Percentiles rank a stretch among this genome's conserved stretches.
These are phyloP conservation scores for Hippocampus barbouri DNA, from an alignment of 2,113 vertebrate species.

Conservation along the genomic window DNA sequence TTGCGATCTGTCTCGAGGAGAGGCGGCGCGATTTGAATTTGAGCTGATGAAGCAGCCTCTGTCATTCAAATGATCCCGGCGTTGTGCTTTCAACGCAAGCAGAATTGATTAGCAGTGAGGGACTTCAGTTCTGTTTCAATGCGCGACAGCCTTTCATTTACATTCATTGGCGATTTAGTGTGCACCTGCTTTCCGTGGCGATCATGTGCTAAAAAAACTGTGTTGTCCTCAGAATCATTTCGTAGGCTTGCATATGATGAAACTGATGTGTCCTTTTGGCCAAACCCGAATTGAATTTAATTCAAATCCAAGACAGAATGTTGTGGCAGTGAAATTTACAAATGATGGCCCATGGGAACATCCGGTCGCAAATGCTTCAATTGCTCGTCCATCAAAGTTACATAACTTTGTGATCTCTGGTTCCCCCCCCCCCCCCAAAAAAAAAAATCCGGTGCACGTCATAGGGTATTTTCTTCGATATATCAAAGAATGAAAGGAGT, in stretches of 20 bases:
- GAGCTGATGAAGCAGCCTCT: slow-evolving; percentile 10
- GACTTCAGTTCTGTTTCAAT: slow-evolving; percentile 24
- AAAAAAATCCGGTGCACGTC: neutral
- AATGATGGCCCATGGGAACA: too few species aligned
- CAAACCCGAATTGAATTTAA: neutral
- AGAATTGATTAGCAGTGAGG: slow-evolving; percentile 30
- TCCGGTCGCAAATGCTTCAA: neutral
- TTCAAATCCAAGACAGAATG: too few species aligned
- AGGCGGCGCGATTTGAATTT: neutral
- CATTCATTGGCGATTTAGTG: slow-evolving; percentile 21
- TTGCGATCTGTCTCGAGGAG: neutral
- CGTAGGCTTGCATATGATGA: neutral
- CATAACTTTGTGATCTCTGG: slow-evolving; percentile 13
- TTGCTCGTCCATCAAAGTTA: neutral
- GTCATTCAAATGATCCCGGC: slow-evolving; percentile 7
- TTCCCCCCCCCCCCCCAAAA: neutral
- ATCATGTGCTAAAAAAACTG: neutral
- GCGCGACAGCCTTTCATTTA: slow-evolving; percentile 24
- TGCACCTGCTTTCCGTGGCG: neutral
- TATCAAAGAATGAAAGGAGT: slow-evolving; percentile 28
- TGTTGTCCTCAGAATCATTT: too few species aligned
- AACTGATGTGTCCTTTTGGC: neutral
- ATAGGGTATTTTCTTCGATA: slow-evolving; percentile 6
- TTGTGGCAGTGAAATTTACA: too few species aligned
- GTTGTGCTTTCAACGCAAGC: slow-evolving; percentile 19